A percentile compares a stretch with the other conserved stretches of the same genome.
These are phyloP conservation scores for Selenia dentaria DNA, from an alignment of 2,888 invertebrate species.

Conservation along the genomic window DNA sequence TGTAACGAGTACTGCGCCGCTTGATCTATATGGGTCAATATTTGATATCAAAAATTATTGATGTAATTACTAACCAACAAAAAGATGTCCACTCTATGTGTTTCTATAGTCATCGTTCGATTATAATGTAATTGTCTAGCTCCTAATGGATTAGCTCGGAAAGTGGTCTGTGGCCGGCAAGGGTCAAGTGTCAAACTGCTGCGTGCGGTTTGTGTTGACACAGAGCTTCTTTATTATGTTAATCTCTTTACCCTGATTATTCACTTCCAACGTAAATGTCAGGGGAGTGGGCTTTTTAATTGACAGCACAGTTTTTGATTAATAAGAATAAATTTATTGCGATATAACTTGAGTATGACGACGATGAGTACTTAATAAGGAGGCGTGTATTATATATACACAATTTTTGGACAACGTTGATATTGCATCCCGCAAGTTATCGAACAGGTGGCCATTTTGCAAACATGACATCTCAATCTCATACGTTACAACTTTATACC, in stretches of 20 bases:
- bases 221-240: constrained; percentile 40
- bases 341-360: no score
- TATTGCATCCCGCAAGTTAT: no score
- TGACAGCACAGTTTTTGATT: not conserved
- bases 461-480: no score
- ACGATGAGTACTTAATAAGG: no score
- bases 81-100: constrained; percentile 22
- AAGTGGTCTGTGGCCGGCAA: constrained; percentile 50
- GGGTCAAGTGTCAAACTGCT: constrained; percentile 38
- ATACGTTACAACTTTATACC: no score
- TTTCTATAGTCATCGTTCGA: constrained; percentile 29
- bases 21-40: no score
- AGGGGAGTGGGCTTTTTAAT: constrained; percentile 7
- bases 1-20: no score
- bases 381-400: no score
- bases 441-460: no score
- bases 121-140: constrained; percentile 21
- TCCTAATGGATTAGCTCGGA: constrained; percentile 35
- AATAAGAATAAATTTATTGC: not conserved
- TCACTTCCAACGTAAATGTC: constrained; percentile 36
- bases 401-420: no score
- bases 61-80: no score
- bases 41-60: no score
- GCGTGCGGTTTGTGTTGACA: constrained; percentile 49
- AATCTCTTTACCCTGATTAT: constrained; percentile 29